phyloP scores from a whole-genome alignment of 2,888 invertebrate species.

The Trachelus iudaicus region DNA sequence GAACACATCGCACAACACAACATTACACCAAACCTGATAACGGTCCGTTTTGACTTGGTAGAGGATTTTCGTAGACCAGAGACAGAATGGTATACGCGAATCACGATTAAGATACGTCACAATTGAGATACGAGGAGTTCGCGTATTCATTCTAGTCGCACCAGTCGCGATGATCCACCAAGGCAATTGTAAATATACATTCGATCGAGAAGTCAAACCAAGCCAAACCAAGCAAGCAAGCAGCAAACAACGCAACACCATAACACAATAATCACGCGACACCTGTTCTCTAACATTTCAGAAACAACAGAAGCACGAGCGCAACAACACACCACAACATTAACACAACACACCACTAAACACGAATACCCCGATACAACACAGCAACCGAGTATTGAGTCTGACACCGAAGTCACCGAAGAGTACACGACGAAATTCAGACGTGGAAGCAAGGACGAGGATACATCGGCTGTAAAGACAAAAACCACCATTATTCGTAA shows the following conservation, averaged over 20 bases:
- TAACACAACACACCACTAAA: slow-evolving; percentile 55
- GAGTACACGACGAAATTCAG: slow-evolving; percentile 61
- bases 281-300: slow-evolving; percentile 61
- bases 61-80: background rate
- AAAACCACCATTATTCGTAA: slow-evolving; percentile 57
- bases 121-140: background rate
- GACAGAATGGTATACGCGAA: background rate
- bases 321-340: slow-evolving; percentile 50
- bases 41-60: slow-evolving; percentile 4
- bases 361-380: slow-evolving; percentile 48
- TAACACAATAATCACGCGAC: slow-evolving; percentile 47
- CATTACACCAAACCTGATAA: slow-evolving; percentile 57
- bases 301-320: slow-evolving; percentile 61
- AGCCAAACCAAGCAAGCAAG: slow-evolving; percentile 31
- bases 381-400: slow-evolving; percentile 49
- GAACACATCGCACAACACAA: slow-evolving; percentile 64
- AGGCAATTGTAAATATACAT: background rate
- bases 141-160: background rate
- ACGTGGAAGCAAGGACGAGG: slow-evolving; percentile 50
- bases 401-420: slow-evolving; percentile 57
- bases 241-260: slow-evolving; percentile 30
- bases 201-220: slow-evolving; percentile 49
- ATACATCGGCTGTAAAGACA: slow-evolving; percentile 56
- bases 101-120: background rate
- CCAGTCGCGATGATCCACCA: background rate